phyloP scores from a whole-genome alignment of 2,888 invertebrate genomes.

The Dynastes tityus region DNA sequence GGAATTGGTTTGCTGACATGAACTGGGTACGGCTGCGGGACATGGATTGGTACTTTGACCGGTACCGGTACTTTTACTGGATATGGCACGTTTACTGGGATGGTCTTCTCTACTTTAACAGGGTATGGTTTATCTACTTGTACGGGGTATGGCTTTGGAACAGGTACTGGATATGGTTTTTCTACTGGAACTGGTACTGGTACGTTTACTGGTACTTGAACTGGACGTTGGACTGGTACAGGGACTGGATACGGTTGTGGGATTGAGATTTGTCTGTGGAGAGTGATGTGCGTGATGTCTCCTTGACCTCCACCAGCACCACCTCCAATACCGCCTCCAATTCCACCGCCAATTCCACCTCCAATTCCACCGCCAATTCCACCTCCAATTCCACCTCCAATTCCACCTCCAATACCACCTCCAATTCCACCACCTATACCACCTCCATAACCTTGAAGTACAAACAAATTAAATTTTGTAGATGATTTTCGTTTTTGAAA shows the following conservation, averaged over 20 bases:
- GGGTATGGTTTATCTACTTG: conserved; percentile 46
- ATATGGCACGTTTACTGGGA: conserved; percentile 33
- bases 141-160: conserved; percentile 49
- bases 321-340: conserved; percentile 25
- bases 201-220: conserved; percentile 31
- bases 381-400: conserved; percentile 45
- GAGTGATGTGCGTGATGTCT: conserved; percentile 45
- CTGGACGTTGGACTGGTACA: conserved; percentile 38
- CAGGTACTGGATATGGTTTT: conserved; percentile 44
- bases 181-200: conserved; percentile 45
- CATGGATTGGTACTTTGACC: conserved; percentile 39
- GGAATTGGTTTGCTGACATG: conserved; percentile 38
- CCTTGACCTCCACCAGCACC: conserved; percentile 59
- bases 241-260: conserved; percentile 43
- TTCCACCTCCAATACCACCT: conserved; percentile 52
- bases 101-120: conserved; percentile 30
- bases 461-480: too few relatives aligned
- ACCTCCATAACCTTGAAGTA: conserved; percentile 3
- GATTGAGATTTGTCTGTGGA: conserved; percentile 40
- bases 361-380: conserved; percentile 57
- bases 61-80: conserved; percentile 45
- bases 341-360: conserved; percentile 51
- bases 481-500: too few relatives aligned
- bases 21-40: conserved; percentile 43
- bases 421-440: conserved; percentile 21